A percentile compares a stretch with the other conserved stretches of the same genome.
These are phyloP conservation scores for Mya arenaria DNA, from an alignment of 1,140 invertebrate genomes.

Conservation along the genomic window DNA sequence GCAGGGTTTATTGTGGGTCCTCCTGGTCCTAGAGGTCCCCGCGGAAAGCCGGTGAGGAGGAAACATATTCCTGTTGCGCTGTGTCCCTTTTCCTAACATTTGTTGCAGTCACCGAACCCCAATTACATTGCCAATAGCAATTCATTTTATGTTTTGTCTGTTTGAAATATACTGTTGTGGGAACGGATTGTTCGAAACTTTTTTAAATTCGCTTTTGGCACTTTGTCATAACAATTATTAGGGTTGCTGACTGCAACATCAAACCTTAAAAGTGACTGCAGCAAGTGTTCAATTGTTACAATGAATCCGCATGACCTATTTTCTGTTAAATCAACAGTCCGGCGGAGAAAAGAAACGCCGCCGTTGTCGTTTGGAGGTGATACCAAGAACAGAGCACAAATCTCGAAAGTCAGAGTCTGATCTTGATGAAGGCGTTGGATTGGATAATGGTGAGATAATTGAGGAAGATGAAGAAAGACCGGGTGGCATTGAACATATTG, in stretches of 20 bases:
- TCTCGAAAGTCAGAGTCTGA: neutral
- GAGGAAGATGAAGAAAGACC: neutral
- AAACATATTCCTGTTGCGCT: neutral
- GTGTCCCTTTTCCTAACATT: neutral
- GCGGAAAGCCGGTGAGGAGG: slow-evolving; percentile 31
- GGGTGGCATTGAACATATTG: slow-evolving; percentile 36
- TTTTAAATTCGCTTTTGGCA: neutral
- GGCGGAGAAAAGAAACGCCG: slow-evolving; percentile 21
- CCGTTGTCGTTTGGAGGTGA: slow-evolving; percentile 42
- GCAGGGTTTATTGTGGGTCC: slow-evolving; percentile 42
- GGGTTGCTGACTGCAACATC: slow-evolving; percentile 48
- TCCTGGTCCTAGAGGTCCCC: slow-evolving; percentile 30
- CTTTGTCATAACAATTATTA: neutral
- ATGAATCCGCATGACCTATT: neutral
- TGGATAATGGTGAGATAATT: too few relatives aligned
- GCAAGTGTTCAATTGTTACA: slow-evolving; percentile 1
- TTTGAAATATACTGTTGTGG: neutral
- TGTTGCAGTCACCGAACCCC: slow-evolving; percentile 44
- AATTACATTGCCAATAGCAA: neutral
- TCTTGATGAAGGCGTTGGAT: neutral
- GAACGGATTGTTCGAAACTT: neutral
- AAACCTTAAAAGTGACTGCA: slow-evolving; percentile 45
- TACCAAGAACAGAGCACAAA: slow-evolving; percentile 39
- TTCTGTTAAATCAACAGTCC: neutral
- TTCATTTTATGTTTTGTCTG: neutral